These are phyloP conservation scores for Poicephalus meyeri DNA, from an alignment of 2,113 vertebrate species.

Conservation along the genomic window DNA sequence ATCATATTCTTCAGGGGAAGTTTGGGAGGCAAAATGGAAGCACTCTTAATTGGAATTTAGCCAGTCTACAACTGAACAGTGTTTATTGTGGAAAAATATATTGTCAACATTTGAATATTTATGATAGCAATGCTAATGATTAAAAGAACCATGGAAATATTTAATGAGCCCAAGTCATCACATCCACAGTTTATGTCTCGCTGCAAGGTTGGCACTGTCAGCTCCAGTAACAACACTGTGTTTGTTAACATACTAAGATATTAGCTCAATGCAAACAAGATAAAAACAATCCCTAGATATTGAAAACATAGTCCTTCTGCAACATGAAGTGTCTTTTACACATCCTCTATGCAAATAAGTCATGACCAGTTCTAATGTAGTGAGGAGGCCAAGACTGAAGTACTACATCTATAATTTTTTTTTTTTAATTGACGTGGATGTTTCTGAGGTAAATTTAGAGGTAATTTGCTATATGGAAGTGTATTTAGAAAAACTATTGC, in stretches of 20 bases:
- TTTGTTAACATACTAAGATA: neutral
- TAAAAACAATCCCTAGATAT: neutral
- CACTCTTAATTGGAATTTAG: neutral
- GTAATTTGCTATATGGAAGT: neutral
- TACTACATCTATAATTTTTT: neutral
- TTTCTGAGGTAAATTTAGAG: neutral
- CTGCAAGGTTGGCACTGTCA: neutral
- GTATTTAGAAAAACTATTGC: neutral
- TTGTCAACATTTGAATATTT: slow-evolving; percentile 24
- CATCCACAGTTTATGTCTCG: neutral
- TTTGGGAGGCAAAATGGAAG: neutral
- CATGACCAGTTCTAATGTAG: neutral
- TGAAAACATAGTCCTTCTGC: neutral
- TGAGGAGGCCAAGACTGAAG: neutral
- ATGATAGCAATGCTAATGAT: neutral
- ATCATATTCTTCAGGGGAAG: neutral
- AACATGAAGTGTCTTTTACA: neutral
- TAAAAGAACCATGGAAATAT: neutral
- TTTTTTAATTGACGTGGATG: neutral
- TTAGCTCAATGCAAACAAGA: neutral
- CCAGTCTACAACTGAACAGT: neutral
- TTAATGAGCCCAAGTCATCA: neutral
- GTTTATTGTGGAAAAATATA: neutral
- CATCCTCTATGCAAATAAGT: neutral
- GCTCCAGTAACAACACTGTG: neutral